phyloP scores from a whole-genome alignment of 2,113 vertebrate genomes.

The Aldabrachelys gigantea region DNA sequence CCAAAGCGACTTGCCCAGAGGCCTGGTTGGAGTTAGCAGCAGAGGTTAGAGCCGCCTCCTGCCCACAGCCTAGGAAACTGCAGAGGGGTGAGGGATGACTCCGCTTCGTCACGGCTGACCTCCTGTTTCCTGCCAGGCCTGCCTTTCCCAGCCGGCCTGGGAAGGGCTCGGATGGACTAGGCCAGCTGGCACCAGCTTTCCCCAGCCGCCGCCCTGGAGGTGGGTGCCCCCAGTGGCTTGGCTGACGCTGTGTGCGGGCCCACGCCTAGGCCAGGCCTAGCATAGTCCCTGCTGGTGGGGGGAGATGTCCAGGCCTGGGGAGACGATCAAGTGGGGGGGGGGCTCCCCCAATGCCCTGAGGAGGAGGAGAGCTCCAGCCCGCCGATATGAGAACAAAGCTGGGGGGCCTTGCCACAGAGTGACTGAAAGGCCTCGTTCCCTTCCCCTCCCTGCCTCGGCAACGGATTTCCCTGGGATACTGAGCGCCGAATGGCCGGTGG shows the following conservation, averaged over 20 bases:
- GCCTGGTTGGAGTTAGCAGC: background rate
- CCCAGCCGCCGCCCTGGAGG: background rate
- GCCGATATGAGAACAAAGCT: background rate
- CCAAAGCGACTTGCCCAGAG: background rate
- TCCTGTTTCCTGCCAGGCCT: background rate
- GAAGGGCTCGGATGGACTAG: background rate
- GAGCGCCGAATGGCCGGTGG: background rate
- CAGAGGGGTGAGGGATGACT: background rate
- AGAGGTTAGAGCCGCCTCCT: background rate
- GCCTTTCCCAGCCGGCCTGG: background rate
- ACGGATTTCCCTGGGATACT: background rate
- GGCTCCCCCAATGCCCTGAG: too few species aligned
- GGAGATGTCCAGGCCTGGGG: background rate
- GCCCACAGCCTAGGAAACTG: background rate
- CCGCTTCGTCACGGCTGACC: background rate
- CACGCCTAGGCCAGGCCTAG: background rate
- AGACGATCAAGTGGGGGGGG: background rate
- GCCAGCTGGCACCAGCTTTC: background rate
- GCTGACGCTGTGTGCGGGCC: background rate
- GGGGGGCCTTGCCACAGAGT: background rate
- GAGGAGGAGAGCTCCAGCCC: background rate
- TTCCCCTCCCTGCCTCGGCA: background rate
- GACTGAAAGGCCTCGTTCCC: background rate
- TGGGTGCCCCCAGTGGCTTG: background rate
- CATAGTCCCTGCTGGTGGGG: background rate